Base-by-base conservation (phyloP, 1,140 invertebrate species). In the Harlomillsia oculata region DNA sequence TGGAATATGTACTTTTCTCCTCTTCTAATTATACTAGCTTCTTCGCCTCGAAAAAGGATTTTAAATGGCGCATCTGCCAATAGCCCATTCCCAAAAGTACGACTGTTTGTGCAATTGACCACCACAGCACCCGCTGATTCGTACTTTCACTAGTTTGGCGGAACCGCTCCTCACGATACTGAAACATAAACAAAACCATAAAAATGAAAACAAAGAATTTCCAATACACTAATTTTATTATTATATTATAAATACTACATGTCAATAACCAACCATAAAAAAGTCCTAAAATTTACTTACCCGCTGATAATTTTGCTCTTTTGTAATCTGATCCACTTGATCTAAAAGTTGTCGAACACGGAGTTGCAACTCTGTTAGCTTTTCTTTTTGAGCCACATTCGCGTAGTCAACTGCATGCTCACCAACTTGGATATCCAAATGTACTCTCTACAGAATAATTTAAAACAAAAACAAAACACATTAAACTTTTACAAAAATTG, bases 31-130 rank as follows among this genome's bases (percentile, higher is more conserved):
- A 99, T 41, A 99, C 96, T 67, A 99, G 77, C 81, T 99, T 99
- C 73, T 99, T 99, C 14, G 96, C 96, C 77, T 99, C 94, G 70
- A 99, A 99, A 80, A 99, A 99, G 66, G 88, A 90, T 78, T 98
- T 98, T 34, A 99, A 77, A 81, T 99, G 96, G 69, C 82, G 83
- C 93, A 98, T 98, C 75, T 99, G 97, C 95, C 95, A 99, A 40
- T 91, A 84, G 18, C 96, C 96, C 80, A 97, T 98, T 6, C 79
- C 72, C 0, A 99, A 70, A 8, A 99, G 78, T 45, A 99, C 85
- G 18, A 81, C 74, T 5, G 91, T 92, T 75, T 99, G 97, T 3
- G 83, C 80, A 13, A 99, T 73, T 32, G 94, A 95, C 96, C 96
- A 99, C 89, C 91, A 99, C 25, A 99, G 75, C 0, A 99, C 97